A percentile compares a stretch with the other conserved stretches of the same genome.
Conservation (phyloP, 2,888 invertebrate species). For the Polia nebulosa region DNA sequence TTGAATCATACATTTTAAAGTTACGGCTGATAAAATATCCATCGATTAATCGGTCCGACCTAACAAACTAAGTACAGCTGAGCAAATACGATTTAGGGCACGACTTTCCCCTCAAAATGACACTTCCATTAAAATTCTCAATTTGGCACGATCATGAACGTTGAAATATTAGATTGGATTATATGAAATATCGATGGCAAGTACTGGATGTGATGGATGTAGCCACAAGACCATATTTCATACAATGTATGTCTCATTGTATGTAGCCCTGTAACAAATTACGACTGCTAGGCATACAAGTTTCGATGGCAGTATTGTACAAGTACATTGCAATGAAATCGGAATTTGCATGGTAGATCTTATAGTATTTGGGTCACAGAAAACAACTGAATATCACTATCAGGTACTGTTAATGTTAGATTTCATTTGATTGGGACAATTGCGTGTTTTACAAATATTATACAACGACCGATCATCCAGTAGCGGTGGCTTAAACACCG, state of each 20-base stretch:
- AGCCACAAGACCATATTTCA: constrained; percentile 79
- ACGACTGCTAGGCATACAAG: constrained; percentile 68
- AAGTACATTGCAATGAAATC: constrained; percentile 64
- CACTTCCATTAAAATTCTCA: constrained; percentile 50
- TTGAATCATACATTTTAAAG: background rate
- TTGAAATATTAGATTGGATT: constrained; percentile 61
- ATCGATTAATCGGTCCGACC: background rate
- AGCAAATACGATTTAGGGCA: constrained; percentile 21
- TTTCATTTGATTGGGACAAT: constrained; percentile 26
- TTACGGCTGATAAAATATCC: background rate
- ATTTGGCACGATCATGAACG: constrained; percentile 48
- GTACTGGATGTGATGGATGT: constrained; percentile 67
- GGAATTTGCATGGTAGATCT: constrained; percentile 67
- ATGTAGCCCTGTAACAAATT: constrained; percentile 80
- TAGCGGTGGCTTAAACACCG: background rate
- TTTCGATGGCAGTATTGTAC: constrained; percentile 70
- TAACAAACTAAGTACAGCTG: constrained; percentile 10
- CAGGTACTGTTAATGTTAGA: constrained; percentile 37
- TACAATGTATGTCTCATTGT: constrained; percentile 81
- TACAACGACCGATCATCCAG: constrained; percentile 20
- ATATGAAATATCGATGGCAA: constrained; percentile 62
- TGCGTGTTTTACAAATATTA: constrained; percentile 38
- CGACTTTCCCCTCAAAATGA: constrained; percentile 29
- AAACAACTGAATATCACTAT: constrained; percentile 56
- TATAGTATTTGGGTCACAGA: constrained; percentile 57